Evolutionary conservation across 2,797 vertebrate genomes (phyloP).

Genomic region (Cheirogaleus major): DNA sequence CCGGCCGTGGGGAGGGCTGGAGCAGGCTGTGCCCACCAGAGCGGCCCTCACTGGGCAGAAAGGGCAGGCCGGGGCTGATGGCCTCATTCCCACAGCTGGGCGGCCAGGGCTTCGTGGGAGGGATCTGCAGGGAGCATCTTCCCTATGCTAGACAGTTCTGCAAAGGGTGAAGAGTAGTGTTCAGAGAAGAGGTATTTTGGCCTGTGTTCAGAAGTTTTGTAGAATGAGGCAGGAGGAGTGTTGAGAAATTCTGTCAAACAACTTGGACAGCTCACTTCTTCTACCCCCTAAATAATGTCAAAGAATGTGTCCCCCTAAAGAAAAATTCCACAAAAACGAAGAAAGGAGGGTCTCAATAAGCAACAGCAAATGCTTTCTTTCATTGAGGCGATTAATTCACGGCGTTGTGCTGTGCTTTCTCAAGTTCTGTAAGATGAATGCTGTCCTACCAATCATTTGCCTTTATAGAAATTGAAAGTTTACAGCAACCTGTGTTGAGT

Average conservation of each 20-base stretch:
- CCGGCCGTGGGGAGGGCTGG: background rate
- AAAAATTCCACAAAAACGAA: background rate
- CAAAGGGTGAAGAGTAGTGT: background rate
- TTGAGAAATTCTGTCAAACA: background rate
- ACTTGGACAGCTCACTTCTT: background rate
- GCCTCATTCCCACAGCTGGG: background rate
- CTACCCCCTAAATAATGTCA: background rate
- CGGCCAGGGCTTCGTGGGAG: background rate
- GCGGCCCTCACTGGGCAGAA: background rate
- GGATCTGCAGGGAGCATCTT: fast-evolving
- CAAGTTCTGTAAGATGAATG: fast-evolving
- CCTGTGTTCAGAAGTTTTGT: background rate
- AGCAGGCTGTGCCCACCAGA: background rate
- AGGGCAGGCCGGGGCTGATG: background rate
- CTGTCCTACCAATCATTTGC: background rate
- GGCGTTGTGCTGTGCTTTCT: fast-evolving
- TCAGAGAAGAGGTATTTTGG: background rate
- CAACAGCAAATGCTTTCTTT: background rate
- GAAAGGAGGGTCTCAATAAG: background rate
- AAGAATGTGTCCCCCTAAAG: background rate
- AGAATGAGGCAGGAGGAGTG: background rate
- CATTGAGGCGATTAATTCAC: background rate
- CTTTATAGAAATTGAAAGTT: background rate
- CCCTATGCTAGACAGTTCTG: background rate
- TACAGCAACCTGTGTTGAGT: background rate